Percentiles rank a stretch among this genome's conserved stretches.
Conservation (phyloP, 1,140 invertebrate genomes). For the Drosophila setifemur region DNA sequence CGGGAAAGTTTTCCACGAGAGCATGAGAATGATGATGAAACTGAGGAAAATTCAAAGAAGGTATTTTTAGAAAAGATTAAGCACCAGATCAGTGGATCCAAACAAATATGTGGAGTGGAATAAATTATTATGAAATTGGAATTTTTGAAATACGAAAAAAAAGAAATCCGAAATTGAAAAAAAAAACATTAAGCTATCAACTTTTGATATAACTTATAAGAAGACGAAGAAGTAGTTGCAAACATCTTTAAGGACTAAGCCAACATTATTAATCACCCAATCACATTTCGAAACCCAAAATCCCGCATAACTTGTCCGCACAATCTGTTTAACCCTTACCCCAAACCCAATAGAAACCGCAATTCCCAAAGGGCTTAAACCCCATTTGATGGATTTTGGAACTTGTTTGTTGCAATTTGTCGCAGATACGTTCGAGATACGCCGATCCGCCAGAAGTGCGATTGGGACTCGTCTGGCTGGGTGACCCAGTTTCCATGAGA, state of each 20-base stretch:
- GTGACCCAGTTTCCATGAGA: constrained; percentile 41
- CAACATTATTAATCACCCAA: constrained; percentile 1
- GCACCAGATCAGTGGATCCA: too few species aligned
- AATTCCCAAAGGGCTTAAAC: constrained; percentile 12
- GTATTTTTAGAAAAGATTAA: constrained; percentile 34
- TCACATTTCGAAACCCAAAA: background rate
- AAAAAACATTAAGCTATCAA: too few species aligned
- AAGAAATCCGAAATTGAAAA: too few species aligned
- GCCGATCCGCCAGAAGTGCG: constrained; percentile 2
- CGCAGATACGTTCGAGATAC: too few species aligned
- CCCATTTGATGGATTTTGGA: constrained; percentile 7
- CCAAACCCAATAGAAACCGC: constrained; percentile 1
- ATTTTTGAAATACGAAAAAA: too few species aligned
- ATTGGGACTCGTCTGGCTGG: background rate
- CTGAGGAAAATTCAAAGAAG: constrained; percentile 51
- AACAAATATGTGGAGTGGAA: too few species aligned
- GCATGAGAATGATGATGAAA: background rate
- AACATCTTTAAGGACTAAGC: too few species aligned
- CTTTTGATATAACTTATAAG: too few species aligned
- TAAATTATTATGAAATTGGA: too few species aligned
- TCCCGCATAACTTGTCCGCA: background rate
- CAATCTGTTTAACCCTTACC: background rate
- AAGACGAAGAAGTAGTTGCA: too few species aligned
- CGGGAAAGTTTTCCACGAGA: constrained; percentile 30
- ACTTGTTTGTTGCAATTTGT: constrained; percentile 31